Percentiles rank a stretch among this genome's conserved stretches.
Conservation (phyloP, 2,113 vertebrate genomes). For the Anoplopoma fimbria region DNA sequence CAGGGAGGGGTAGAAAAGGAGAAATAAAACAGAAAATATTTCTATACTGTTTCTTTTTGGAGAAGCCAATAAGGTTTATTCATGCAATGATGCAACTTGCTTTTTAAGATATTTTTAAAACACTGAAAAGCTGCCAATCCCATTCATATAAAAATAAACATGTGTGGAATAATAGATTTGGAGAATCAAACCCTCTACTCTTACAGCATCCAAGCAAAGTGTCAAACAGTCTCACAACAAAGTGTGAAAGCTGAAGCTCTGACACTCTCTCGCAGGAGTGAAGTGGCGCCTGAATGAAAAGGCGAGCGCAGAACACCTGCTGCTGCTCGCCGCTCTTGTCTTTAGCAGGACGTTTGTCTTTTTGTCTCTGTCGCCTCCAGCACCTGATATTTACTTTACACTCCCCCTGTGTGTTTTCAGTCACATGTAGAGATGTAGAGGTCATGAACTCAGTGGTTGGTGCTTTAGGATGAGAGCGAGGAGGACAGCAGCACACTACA, state of each 20-base stretch:
- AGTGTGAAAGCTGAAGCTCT: not conserved
- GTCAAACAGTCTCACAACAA: not conserved
- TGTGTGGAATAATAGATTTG: no score
- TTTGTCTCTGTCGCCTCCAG: conserved; percentile 28
- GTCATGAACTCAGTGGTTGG: not conserved
- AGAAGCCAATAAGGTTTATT: no score
- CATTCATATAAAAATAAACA: no score
- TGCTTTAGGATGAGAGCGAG: not conserved
- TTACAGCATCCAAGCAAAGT: not conserved
- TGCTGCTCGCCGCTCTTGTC: conserved; percentile 47
- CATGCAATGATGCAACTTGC: no score
- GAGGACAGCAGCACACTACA: not conserved
- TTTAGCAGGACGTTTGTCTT: conserved; percentile 66
- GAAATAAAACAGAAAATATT: not conserved
- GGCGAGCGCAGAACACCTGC: conserved; percentile 65
- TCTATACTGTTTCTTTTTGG: not conserved
- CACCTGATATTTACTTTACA: conserved; percentile 67
- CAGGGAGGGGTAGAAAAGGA: not conserved
- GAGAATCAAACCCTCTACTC: no score
- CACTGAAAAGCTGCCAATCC: no score
- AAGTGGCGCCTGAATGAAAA: conserved; percentile 31
- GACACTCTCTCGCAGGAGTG: conserved; percentile 24
- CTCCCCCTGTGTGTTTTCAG: conserved; percentile 29
- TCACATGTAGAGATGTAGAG: conserved; percentile 49
- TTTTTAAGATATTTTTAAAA: no score